A percentile compares a stretch with the other conserved stretches of the same genome.
These are phyloP conservation scores for Thysanoteuthis rhombus DNA, from an alignment of 2,888 invertebrate species.

Conservation along the genomic window DNA sequence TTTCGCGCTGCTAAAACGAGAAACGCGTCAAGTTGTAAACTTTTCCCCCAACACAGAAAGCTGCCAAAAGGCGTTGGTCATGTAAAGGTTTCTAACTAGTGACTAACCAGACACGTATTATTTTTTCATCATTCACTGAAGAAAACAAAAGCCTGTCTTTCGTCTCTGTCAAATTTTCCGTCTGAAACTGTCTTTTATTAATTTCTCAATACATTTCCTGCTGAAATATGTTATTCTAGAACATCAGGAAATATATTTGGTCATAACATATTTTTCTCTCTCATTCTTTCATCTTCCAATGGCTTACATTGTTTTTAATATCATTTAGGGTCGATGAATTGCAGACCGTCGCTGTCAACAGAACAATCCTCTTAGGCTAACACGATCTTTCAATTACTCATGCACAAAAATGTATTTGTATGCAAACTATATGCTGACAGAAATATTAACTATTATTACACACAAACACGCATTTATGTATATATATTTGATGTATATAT, in stretches of 20 bases:
- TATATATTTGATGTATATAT: no score
- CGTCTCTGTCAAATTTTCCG: background rate
- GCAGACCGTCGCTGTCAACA: background rate
- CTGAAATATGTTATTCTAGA: background rate
- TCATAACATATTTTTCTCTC: background rate
- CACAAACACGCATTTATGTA: background rate
- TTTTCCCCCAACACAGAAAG: no score
- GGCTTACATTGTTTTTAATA: background rate
- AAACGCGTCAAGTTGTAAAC: no score
- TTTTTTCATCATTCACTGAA: background rate
- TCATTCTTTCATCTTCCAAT: background rate
- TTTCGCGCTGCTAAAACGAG: no score
- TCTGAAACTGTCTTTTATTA: background rate
- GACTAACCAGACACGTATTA: background rate
- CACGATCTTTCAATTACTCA: background rate
- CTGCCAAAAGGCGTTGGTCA: no score
- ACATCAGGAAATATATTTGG: background rate
- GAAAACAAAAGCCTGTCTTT: background rate
- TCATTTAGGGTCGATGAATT: background rate
- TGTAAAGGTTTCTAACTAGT: no score
- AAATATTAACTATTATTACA: background rate
- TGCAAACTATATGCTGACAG: background rate
- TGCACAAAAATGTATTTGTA: background rate
- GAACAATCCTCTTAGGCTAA: background rate
- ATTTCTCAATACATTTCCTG: background rate